A percentile compares a stretch with the other conserved stretches of the same genome.
Conservation (phyloP, 2,888 invertebrate species). For the Acanthosepion esculentum region DNA sequence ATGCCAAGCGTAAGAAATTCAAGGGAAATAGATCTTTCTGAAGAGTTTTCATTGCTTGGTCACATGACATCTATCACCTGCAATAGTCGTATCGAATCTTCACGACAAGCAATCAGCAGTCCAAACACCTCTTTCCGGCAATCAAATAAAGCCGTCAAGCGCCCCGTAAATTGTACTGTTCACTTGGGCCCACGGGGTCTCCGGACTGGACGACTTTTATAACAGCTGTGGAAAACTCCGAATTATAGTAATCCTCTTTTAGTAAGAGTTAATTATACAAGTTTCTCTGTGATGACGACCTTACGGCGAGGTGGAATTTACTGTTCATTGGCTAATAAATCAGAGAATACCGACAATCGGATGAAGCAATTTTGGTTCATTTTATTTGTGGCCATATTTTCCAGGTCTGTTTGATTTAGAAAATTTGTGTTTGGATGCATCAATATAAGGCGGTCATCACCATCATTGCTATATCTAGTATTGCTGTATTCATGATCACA, state of each 20-base stretch:
- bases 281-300: not conserved
- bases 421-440: not conserved
- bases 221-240: not conserved
- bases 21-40: not conserved
- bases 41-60: conserved; percentile 16
- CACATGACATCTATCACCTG: not conserved
- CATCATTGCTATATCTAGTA: too few relatives aligned
- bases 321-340: not conserved
- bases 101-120: not conserved
- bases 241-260: not conserved
- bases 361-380: not conserved
- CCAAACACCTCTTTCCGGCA: conserved; percentile 33
- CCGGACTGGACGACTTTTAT: not conserved
- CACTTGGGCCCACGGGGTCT: conserved; percentile 14
- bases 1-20: too few relatives aligned
- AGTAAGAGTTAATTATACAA: not conserved
- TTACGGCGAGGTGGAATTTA: not conserved
- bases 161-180: not conserved
- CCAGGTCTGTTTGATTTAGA: not conserved
- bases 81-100: not conserved
- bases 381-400: not conserved
- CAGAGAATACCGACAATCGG: not conserved
- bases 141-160: conserved; percentile 22
- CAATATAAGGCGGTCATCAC: not conserved
- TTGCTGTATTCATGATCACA: too few relatives aligned